A percentile compares a stretch with the other conserved stretches of the same genome.
Conservation (phyloP, 2,797 vertebrate species). For the Geotrypetes seraphini region DNA sequence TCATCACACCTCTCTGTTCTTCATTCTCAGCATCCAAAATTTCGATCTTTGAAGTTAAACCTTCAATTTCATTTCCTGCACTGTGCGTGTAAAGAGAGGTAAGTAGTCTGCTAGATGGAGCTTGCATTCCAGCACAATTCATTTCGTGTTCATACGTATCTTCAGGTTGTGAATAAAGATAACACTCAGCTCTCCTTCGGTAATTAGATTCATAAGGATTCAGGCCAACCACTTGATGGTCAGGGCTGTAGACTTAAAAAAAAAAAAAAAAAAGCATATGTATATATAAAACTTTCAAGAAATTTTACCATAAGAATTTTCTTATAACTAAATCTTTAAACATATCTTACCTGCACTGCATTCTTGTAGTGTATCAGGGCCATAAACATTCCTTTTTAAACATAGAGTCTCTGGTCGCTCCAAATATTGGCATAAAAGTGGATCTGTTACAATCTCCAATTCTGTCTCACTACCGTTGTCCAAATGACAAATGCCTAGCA, state of each 20-base stretch:
- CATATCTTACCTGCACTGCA: conserved; percentile 60
- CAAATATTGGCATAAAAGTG: conserved; percentile 75
- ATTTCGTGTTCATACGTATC: conserved; percentile 59
- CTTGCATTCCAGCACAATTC: conserved; percentile 22
- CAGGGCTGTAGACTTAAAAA: conserved; percentile 55
- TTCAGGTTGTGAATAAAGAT: conserved; percentile 37
- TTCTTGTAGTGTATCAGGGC: conserved; percentile 59
- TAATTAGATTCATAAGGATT: conserved; percentile 55
- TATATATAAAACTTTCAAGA: background rate
- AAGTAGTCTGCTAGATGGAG: conserved; percentile 27
- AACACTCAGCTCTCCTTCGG: conserved; percentile 62
- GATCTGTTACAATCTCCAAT: conserved; percentile 71
- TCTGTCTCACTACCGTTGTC: conserved; percentile 82
- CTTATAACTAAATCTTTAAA: background rate
- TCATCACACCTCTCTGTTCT: conserved; percentile 36
- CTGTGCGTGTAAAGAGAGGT: conserved; percentile 35
- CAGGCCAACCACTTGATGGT: conserved; percentile 50
- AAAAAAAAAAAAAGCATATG: background rate
- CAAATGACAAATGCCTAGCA: conserved; percentile 71
- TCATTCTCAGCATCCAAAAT: conserved; percentile 40
- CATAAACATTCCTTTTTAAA: conserved; percentile 56
- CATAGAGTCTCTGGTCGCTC: conserved; percentile 62
- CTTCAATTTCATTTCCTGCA: conserved; percentile 48
- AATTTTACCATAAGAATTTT: background rate
- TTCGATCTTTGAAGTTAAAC: conserved; percentile 43